A percentile compares a stretch with the other conserved stretches of the same genome.
Evolutionary conservation across 2,888 invertebrate species (phyloP).

Genomic region (Cheilosia pagana): DNA sequence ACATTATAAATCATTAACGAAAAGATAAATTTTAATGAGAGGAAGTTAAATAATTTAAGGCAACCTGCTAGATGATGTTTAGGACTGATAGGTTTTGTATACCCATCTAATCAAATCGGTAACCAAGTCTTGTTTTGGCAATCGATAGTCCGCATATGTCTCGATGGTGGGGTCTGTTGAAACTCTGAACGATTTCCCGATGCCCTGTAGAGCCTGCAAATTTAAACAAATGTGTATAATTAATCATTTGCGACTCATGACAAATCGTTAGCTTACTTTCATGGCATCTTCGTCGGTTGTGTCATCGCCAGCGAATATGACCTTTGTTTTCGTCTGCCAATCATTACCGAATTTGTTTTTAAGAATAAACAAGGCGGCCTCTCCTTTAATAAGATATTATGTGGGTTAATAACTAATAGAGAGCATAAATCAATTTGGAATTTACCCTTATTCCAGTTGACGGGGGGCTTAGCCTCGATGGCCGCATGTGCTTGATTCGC

Average conservation of each 20-base stretch:
- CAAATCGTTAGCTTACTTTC: constrained; percentile 85
- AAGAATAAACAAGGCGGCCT: constrained; percentile 89
- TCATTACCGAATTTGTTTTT: constrained; percentile 89
- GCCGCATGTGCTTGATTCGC: constrained; percentile 89
- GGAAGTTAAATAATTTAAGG: constrained; percentile 39
- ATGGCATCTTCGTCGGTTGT: constrained; percentile 95
- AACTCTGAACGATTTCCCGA: constrained; percentile 90
- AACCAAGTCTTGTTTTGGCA: constrained; percentile 89
- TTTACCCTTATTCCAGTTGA: constrained; percentile 89
- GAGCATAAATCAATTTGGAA: not conserved
- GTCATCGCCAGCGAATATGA: constrained; percentile 95
- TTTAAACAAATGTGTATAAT: constrained; percentile 1
- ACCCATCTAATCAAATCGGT: constrained; percentile 90
- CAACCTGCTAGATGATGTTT: constrained; percentile 1
- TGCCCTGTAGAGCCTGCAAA: constrained; percentile 87
- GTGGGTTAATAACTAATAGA: not conserved
- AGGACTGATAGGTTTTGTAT: constrained; percentile 76
- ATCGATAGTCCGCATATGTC: constrained; percentile 88
- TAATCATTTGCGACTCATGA: not conserved
- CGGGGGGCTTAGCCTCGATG: constrained; percentile 90
- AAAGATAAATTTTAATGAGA: not conserved
- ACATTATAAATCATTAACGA: constrained; percentile 19
- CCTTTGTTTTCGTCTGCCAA: constrained; percentile 88
- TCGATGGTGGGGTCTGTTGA: constrained; percentile 87
- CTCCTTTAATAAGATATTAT: constrained; percentile 81